phyloP scores from a whole-genome alignment of 2,113 vertebrate genomes.

The Dolichallabes microphthalmus region DNA sequence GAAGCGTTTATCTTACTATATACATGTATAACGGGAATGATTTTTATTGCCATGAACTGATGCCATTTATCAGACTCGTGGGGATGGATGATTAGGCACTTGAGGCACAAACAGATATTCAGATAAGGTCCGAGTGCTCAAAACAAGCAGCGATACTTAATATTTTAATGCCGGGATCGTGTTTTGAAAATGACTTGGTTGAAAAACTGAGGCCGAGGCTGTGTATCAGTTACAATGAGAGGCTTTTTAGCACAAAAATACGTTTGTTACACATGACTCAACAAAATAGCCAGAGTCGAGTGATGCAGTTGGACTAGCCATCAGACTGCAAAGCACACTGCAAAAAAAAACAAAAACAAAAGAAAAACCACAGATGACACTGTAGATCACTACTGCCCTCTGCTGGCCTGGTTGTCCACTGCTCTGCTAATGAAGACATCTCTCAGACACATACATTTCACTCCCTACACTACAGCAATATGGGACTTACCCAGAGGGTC shows the following conservation, averaged over 20 bases:
- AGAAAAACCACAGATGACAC: neutral
- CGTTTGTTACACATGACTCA: neutral
- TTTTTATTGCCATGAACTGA: neutral
- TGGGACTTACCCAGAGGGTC: constrained; percentile 78
- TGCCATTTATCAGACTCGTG: no score
- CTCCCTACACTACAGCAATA: neutral
- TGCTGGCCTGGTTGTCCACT: constrained; percentile 63
- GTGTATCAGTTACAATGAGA: neutral
- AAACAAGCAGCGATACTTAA: neutral
- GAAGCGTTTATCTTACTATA: neutral
- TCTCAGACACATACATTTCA: neutral
- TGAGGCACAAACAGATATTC: neutral
- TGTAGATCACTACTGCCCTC: constrained; percentile 71
- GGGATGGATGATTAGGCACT: neutral
- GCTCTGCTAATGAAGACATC: constrained; percentile 19
- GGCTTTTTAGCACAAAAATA: neutral
- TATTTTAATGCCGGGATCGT: neutral
- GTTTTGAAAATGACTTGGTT: neutral
- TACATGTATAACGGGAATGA: neutral
- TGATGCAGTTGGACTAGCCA: neutral
- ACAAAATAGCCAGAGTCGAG: neutral
- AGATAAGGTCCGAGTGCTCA: neutral
- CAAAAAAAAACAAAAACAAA: neutral
- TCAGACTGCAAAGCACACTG: neutral
- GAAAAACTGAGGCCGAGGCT: neutral